These are phyloP conservation scores for Caiman crocodilus DNA, from an alignment of 2,797 vertebrate genomes.

Conservation along the genomic window DNA sequence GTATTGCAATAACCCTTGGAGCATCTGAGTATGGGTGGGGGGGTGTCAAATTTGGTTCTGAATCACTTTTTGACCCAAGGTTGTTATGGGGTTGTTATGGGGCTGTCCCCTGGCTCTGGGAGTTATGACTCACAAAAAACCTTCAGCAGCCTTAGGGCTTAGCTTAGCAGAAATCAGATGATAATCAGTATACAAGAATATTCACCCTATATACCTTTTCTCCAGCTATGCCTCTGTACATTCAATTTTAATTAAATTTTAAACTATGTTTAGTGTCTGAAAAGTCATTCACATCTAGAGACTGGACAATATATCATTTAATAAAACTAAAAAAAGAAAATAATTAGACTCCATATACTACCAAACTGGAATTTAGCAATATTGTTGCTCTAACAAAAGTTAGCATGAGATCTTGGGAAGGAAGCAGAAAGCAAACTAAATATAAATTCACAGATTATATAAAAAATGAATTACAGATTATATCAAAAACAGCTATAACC, in stretches of 20 bases:
- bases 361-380: too few relatives aligned
- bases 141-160: background rate
- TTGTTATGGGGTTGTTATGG: too few relatives aligned
- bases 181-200: background rate
- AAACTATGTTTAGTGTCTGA: too few relatives aligned
- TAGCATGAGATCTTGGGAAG: too few relatives aligned
- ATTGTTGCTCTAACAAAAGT: too few relatives aligned
- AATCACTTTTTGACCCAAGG: background rate
- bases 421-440: too few relatives aligned
- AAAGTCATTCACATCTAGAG: too few relatives aligned
- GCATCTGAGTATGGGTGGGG: fast-evolving
- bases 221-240: background rate
- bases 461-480: background rate
- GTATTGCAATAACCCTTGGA: background rate
- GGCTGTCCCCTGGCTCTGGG: background rate
- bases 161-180: background rate
- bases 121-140: background rate
- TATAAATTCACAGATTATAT: too few relatives aligned
- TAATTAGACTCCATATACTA: too few relatives aligned
- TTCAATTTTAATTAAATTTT: too few relatives aligned
- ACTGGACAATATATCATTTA: too few relatives aligned
- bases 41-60: background rate
- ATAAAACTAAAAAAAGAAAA: too few relatives aligned
- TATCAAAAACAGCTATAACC: background rate
- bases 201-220: background rate